Conservation (phyloP, 2,797 vertebrate species). For the Mus minutoides region DNA sequence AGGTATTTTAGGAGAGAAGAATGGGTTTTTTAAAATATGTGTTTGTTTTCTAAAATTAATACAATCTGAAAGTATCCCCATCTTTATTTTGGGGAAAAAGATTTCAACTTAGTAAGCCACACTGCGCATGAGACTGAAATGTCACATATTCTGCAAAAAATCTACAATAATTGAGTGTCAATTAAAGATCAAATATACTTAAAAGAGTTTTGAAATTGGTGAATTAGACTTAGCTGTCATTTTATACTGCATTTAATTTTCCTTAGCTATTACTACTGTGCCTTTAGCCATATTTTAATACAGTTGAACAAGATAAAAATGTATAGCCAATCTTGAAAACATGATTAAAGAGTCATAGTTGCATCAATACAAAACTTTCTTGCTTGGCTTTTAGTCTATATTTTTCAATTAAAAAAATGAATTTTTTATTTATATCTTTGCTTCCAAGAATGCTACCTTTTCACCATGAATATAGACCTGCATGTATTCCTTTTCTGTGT, state of each 20-base stretch:
- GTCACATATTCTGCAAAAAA: neutral
- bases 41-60: constrained; percentile 31
- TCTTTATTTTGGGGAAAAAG: neutral
- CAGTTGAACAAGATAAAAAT: neutral
- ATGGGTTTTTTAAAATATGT: constrained; percentile 33
- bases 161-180: neutral
- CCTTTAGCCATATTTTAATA: neutral
- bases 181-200: neutral
- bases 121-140: neutral
- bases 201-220: neutral
- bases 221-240: neutral
- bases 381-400: constrained; percentile 11
- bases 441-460: neutral
- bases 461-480: neutral
- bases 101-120: neutral
- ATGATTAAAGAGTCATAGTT: neutral
- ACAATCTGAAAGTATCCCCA: neutral
- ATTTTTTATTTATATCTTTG: neutral
- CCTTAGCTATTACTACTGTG: neutral
- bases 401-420: neutral
- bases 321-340: neutral
- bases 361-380: neutral
- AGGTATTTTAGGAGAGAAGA: neutral
- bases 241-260: neutral
- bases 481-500: neutral